Conservation (phyloP, 2,888 invertebrate genomes). For the Epirrhoe alternata region DNA sequence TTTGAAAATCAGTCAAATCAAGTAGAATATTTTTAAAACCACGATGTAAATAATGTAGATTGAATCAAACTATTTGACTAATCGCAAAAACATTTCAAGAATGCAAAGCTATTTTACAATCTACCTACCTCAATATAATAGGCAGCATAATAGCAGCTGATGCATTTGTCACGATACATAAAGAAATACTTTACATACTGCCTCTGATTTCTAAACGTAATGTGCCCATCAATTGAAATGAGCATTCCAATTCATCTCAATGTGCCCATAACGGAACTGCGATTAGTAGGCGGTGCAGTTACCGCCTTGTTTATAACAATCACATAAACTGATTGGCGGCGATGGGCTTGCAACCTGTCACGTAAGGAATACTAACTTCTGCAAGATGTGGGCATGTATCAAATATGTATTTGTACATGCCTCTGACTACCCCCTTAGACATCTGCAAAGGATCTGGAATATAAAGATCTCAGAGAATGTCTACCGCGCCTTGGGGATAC, state of each 20-base stretch:
- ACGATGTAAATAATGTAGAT: not conserved
- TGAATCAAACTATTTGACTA: not conserved
- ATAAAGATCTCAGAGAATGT: too few species aligned
- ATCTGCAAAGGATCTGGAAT: too few species aligned
- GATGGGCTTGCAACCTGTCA: too few species aligned
- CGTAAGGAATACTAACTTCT: too few species aligned
- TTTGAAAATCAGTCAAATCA: too few species aligned
- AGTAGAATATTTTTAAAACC: not conserved
- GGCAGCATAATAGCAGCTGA: constrained; percentile 28
- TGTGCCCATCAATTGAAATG: constrained; percentile 13
- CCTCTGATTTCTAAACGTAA: constrained; percentile 8
- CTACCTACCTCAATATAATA: constrained; percentile 1
- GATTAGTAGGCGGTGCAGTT: constrained; percentile 1
- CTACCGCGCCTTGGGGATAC: too few species aligned
- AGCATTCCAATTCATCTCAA: constrained; percentile 27
- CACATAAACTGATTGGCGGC: too few species aligned
- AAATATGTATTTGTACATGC: too few species aligned
- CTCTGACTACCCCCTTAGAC: too few species aligned
- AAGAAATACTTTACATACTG: constrained; percentile 30
- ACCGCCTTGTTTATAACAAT: not conserved
- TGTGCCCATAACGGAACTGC: constrained; percentile 13
- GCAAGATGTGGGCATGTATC: too few species aligned
- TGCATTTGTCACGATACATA: constrained; percentile 20
- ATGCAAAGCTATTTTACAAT: constrained; percentile 12
- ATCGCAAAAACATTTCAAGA: constrained; percentile 14